phyloP scores from a whole-genome alignment of 2,113 vertebrate genomes.

The Otocyon megalotis region DNA sequence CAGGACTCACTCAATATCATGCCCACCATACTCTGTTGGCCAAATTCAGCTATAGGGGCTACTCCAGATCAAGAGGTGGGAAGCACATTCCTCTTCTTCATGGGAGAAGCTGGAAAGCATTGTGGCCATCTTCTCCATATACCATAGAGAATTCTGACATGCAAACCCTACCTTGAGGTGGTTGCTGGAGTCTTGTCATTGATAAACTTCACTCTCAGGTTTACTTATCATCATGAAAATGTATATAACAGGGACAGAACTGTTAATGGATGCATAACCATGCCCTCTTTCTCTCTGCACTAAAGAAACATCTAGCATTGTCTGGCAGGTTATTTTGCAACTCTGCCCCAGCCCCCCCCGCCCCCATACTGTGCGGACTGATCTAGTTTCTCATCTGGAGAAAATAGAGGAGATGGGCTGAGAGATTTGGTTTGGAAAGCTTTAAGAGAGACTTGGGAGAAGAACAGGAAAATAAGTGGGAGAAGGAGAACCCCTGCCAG shows the following conservation, averaged over 20 bases:
- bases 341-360: neutral
- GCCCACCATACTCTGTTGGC: neutral
- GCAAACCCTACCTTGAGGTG: neutral
- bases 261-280: neutral
- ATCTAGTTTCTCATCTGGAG: neutral
- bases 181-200: neutral
- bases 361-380: rapidly evolving
- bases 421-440: neutral
- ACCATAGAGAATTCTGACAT: neutral
- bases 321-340: neutral
- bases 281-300: neutral
- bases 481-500: neutral
- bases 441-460: neutral
- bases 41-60: neutral
- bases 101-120: neutral
- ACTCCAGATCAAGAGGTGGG: neutral
- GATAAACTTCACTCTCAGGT: neutral
- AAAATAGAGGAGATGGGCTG: neutral
- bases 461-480: neutral
- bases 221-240: neutral
- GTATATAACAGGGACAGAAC: neutral
- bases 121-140: neutral
- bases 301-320: neutral
- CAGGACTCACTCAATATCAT: rapidly evolving
- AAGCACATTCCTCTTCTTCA: neutral